Conservation (phyloP, 2,113 vertebrate species). For the Oreotrochilus melanogaster region DNA sequence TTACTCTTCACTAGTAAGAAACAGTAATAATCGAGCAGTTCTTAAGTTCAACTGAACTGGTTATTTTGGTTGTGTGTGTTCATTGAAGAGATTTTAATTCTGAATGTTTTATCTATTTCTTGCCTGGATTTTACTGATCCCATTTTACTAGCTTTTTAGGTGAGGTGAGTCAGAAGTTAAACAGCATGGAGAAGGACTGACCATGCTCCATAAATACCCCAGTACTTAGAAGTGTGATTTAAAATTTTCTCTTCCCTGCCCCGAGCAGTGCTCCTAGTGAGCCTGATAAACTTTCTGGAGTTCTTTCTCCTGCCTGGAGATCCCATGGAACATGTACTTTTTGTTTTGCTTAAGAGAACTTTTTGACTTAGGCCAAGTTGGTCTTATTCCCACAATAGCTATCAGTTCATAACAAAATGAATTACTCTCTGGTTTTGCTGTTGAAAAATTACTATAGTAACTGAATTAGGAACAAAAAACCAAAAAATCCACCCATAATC, state of each 20-base stretch:
- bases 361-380: neutral
- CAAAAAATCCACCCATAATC: neutral
- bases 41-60: neutral
- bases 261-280: neutral
- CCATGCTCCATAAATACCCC: neutral
- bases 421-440: neutral
- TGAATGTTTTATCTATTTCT: neutral
- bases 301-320: neutral
- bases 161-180: neutral
- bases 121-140: neutral
- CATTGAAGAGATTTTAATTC: neutral
- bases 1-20: neutral
- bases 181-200: neutral
- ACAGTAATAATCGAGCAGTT: neutral
- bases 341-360: neutral
- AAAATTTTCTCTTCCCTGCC: neutral
- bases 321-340: neutral
- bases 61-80: neutral
- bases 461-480: neutral
- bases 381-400: neutral
- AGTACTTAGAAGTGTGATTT: neutral
- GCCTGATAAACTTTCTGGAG: neutral
- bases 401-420: neutral
- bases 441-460: neutral
- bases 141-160: neutral